Base-by-base conservation (phyloP, 2,113 vertebrate species). In the Brachirus orientalis region DNA sequence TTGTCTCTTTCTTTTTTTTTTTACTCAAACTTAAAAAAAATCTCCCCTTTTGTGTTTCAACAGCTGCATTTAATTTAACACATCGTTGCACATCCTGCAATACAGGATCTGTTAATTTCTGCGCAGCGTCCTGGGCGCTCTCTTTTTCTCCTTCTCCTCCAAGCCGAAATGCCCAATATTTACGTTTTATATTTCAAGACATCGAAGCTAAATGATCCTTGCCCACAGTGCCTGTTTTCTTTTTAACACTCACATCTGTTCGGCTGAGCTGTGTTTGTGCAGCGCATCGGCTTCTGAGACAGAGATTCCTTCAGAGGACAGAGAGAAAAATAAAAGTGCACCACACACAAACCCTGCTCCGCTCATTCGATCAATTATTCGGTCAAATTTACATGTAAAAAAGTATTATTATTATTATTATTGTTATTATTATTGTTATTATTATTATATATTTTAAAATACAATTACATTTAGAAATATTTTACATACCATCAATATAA, bases 41-140 rank as follows among this genome's bases (percentile, higher is more conserved):
- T 65, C 59, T 40, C 71, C 18, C 38, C 69, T 87, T 89, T 86
- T 84, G 74, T 83, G 79, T 90, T 91, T 90, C 85, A 87, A 88
- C 92, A 92, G 93, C 92, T 94, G 93, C 87, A 86, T 93, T 94
- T 93, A 87, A 94, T 94, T 94, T 94, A 93, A 92, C 91, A 93
- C 92, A 91, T 89, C 92, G 85, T 86, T 93, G 93, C 93, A 94
- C 93, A 93, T 93, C 93, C 93, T 93, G 93, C 86, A 91, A 79
- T 79, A 78, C 90, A 91, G 89, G 88, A 92, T 93, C 88, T 88
- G 93, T 88, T 94, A 50, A 85, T 91, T 93, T 79, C 45, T 74
- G 69, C 65, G 69, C 57, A 56, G 73, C 82, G 69, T 80, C 87
- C 57, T 64, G 79, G 14, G 55, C 79, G 63, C 65, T 36, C 72